These are phyloP conservation scores for Zosterops pallidus DNA, from an alignment of 2,113 vertebrate genomes.

Conservation along the genomic window DNA sequence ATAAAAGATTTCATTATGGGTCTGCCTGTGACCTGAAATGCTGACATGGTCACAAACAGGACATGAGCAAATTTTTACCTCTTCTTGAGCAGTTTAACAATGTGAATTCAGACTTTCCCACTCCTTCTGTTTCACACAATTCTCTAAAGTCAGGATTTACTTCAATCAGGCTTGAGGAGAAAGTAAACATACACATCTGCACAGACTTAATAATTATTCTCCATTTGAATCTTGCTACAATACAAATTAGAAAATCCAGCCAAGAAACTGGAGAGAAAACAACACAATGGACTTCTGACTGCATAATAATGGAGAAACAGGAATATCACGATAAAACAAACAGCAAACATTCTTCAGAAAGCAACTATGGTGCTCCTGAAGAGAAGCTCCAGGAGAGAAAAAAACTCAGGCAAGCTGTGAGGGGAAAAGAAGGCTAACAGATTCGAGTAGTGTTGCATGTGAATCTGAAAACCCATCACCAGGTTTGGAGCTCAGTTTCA, in stretches of 20 bases:
- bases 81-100: background rate
- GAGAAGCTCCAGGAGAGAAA: background rate
- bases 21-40: background rate
- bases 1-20: background rate
- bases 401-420: background rate
- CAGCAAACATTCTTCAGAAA: background rate
- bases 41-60: rapidly evolving
- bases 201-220: background rate
- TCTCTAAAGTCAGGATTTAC: background rate
- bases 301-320: background rate
- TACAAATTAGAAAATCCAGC: background rate
- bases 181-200: background rate
- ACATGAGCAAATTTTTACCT: background rate
- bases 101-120: background rate
- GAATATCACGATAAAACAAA: background rate
- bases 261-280: background rate
- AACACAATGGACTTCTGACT: background rate
- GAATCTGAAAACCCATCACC: background rate
- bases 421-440: background rate
- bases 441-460: rapidly evolving
- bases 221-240: background rate
- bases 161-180: background rate
- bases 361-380: background rate
- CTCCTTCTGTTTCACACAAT: background rate
- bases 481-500: background rate